Evolutionary conservation across 2,113 vertebrate species (phyloP), one percentile per base, ranked within the genome.

Genomic region (Actinemys pallida): DNA sequence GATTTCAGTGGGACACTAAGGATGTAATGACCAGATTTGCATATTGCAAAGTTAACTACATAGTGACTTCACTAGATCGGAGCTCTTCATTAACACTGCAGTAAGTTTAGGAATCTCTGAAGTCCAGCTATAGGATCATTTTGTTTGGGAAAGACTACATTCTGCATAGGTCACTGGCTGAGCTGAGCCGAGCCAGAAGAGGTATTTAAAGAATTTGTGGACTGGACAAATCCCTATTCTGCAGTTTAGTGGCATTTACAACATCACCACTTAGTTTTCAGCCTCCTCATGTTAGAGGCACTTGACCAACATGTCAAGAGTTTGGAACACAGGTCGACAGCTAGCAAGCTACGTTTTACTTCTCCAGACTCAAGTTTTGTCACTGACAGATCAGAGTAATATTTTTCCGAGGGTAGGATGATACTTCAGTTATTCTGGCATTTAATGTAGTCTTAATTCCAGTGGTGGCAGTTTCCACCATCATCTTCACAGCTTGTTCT

Each of bases 231-330:
- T 5, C 59, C 16, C 17, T 81, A 8, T 76, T 35, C 45, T 65
- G 19, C 47, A 57, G 20, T 0, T 9, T 16, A 47, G 35, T 1
- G 2, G 27, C 22, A 49, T 1, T 1, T 9, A 72, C 42, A 47
- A 42, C 29, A 52, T 19, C 24, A 53, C 47, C 52, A 17, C 35
- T 69, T 62, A 8, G 2, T 80, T 57, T 53, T 76, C 29, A n/a
- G 53, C 24, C 19, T 75, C 31, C 35, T n/a, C 62, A 35, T 1
- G 0, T 8, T 17, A 42, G 79, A 56, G 39, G 35, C 53, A 47
- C 19, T 17, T 42, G 65, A 47, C 85, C 47, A 81, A 86, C 14
- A 24, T 8, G 50, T 42, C 19, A 5, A 1, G 10, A 76, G 19
- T 57, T 50, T 79, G 25, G 50, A 24, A 8, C 14, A 50, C 1